Conservation (phyloP, 2,888 invertebrate species). For the Lasioglossum marginatum region DNA sequence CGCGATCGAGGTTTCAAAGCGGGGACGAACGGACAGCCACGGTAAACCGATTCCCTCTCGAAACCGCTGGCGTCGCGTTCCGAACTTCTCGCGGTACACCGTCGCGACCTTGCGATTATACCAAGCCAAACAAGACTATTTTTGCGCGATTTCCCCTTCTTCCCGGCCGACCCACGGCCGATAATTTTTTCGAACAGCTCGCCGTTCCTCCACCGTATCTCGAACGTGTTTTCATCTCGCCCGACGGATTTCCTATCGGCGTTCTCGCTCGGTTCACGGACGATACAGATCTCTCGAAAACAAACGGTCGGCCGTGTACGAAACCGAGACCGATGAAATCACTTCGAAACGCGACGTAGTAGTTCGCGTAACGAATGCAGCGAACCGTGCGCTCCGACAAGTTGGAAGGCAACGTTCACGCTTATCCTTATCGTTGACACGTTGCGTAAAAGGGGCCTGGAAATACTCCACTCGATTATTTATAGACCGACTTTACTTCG, state of each 20-base stretch:
- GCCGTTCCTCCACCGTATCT: background rate
- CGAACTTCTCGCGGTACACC: background rate
- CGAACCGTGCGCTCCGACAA: constrained; percentile 42
- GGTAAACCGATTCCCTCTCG: constrained; percentile 19
- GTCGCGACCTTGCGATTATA: constrained; percentile 67
- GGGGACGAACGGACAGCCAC: background rate
- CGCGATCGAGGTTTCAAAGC: background rate
- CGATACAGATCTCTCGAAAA: background rate
- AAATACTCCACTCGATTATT: constrained; percentile 76
- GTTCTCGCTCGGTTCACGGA: background rate
- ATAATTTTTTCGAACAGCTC: constrained; percentile 39
- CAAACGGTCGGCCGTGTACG: background rate
- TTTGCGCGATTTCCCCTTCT: constrained; percentile 49
- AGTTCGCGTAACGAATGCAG: constrained; percentile 13
- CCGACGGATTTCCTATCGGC: background rate
- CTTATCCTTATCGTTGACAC: constrained; percentile 74
- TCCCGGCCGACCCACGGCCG: background rate
- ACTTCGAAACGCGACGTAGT: background rate
- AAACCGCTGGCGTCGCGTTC: background rate
- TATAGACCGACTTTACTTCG: constrained; percentile 67
- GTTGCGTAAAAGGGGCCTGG: constrained; percentile 75
- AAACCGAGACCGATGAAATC: background rate
- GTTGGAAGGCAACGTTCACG: constrained; percentile 66
- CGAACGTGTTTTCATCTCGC: background rate
- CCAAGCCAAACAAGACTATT: constrained; percentile 58